Evolutionary conservation across 2,888 invertebrate species (phyloP), one percentile per base, ranked within the genome.

Genomic region (Drosophila kambysellisi): DNA sequence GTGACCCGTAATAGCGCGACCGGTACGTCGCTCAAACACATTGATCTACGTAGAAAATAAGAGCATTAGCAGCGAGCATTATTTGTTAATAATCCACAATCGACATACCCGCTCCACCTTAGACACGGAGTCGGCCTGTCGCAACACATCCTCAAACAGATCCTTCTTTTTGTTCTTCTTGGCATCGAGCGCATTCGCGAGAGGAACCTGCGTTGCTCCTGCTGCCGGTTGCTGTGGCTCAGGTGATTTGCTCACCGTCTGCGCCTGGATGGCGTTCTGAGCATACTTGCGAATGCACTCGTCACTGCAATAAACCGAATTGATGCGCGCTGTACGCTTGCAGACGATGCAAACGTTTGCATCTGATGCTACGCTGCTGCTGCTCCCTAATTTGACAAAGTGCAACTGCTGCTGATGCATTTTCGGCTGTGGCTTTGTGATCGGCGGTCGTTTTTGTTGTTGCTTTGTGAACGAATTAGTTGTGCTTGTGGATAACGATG

Each of bases 231-330:
- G 70, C 67, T 53, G 65, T 25, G 70, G 39, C 4, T 91, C 91
- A 0, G 88, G 77, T 0, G 72, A 63, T 58, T 90, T 90, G 2
- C 60, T 52, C 74, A 93, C 91, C 1, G 74, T 62, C 37, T 66
- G 77, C 1, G 78, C 51, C 30, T 83, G 86, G 15, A 93, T 71
- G 1, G 96, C 95, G 80, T 96, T 96, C 88, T 96, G 96, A 2
- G 97, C 97, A 93, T 98, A 97, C 83, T 96, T 96, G 69, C 96
- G 94, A 84, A 98, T 97, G 92, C 98, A 99, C 39, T 95, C 95
- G 88, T 98, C 97, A 86, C 97, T 97, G 92, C 98, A 99, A 93
- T 97, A 98, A 83, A 98, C 96, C 62, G 97, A 97, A 89, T 96
- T 96, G n/a, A 94, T 94, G n/a, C 97, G 94, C 0, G 97, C 95